Percentiles rank a stretch among this genome's conserved stretches.
phyloP scores from a whole-genome alignment of 2,888 invertebrate species.

The Syrphus vitripennis region DNA sequence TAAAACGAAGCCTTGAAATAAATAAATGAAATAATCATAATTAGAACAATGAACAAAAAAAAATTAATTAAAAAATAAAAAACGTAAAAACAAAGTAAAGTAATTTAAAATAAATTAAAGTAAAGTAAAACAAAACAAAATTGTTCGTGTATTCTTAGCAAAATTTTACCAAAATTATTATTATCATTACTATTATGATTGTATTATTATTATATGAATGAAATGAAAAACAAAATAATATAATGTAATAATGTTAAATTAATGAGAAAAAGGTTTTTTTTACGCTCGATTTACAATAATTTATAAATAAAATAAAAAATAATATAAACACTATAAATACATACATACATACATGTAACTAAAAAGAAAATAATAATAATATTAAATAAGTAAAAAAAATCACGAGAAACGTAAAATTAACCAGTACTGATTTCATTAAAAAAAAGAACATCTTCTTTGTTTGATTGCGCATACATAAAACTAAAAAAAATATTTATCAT shows the following conservation, averaged over 20 bases:
- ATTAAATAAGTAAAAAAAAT: conserved; percentile 4
- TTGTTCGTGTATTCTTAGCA: conserved; percentile 69
- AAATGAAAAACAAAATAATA: conserved; percentile 32
- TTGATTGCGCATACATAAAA: conserved; percentile 18
- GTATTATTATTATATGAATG: conserved; percentile 16
- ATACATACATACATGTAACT: too few relatives aligned
- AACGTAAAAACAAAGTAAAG: conserved; percentile 20
- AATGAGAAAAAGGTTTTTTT: conserved; percentile 51
- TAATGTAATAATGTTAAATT: conserved; percentile 47
- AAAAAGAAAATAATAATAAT: not conserved
- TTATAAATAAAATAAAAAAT: conserved; percentile 32
- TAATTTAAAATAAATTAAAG: conserved; percentile 1
- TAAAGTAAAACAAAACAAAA: conserved; percentile 21
- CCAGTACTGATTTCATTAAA: conserved; percentile 54
- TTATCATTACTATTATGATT: conserved; percentile 20
- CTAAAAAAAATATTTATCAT: conserved; percentile 18
- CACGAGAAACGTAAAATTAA: conserved; percentile 48
- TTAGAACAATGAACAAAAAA: conserved; percentile 22
- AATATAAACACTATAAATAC: conserved; percentile 24
- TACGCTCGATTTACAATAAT: conserved; percentile 64
- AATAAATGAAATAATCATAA: conserved; percentile 48
- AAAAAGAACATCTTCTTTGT: conserved; percentile 3
- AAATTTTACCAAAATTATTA: conserved; percentile 69
- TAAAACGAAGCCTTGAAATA: conserved; percentile 61
- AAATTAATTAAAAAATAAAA: conserved; percentile 42